Conservation (phyloP, 1,140 invertebrate species). For the Ceratoteleas bidentatus region DNA sequence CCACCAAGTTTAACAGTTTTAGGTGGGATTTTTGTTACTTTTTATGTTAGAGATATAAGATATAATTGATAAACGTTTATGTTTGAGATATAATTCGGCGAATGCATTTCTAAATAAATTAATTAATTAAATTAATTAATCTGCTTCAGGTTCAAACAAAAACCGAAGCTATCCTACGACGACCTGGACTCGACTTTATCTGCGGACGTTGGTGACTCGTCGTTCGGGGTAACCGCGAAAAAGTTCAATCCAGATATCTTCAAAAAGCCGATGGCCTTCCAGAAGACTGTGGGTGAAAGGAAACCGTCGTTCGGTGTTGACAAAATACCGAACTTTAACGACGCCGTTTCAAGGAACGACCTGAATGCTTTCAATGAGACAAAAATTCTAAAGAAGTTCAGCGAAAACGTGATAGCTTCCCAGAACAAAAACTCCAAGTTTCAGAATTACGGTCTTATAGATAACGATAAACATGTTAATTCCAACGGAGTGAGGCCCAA, state of each 20-base stretch:
- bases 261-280: conserved; percentile 74
- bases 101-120: no score
- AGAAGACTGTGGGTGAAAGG: conserved; percentile 72
- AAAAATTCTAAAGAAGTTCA: conserved; percentile 72
- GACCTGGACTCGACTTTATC: conserved; percentile 78
- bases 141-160: conserved; percentile 48
- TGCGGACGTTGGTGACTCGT: conserved; percentile 75
- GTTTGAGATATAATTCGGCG: no score
- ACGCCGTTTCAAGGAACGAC: neutral
- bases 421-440: conserved; percentile 73
- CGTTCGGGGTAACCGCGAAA: conserved; percentile 72
- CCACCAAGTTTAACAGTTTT: conserved; percentile 38
- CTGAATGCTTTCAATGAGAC: conserved; percentile 60
- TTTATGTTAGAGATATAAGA: no score
- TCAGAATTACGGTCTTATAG: conserved; percentile 77
- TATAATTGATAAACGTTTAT: no score
- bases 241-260: conserved; percentile 75
- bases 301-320: conserved; percentile 41
- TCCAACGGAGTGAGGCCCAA: conserved; percentile 34
- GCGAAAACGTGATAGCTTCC: conserved; percentile 73
- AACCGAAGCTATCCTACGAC: conserved; percentile 70
- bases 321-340: conserved; percentile 9
- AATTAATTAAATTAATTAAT: no score
- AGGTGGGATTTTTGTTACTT: no score
- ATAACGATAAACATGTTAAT: conserved; percentile 41